Evolutionary conservation across 2,113 vertebrate genomes (phyloP).

Genomic region (Rattus rattus): DNA sequence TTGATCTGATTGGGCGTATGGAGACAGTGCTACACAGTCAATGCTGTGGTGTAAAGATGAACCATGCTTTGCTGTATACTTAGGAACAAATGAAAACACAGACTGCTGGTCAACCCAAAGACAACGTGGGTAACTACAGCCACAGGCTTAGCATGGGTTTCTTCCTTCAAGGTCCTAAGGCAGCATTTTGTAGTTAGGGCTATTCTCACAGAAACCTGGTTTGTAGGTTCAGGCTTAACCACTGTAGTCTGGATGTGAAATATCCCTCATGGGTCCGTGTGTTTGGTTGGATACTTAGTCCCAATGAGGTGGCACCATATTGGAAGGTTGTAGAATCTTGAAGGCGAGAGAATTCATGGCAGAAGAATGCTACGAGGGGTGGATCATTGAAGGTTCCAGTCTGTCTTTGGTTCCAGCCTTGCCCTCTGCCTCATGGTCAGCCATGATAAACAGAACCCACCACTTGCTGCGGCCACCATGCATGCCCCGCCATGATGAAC

Average conservation of each 20-base stretch:
- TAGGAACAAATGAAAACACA: conserved; percentile 5
- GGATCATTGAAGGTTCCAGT: background rate
- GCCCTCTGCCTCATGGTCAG: background rate
- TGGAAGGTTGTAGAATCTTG: background rate
- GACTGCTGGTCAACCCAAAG: background rate
- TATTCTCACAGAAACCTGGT: background rate
- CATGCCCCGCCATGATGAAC: background rate
- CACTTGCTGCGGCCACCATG: too few species aligned
- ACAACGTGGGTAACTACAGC: background rate
- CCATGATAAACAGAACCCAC: background rate
- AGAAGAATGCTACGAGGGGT: background rate
- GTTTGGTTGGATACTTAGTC: background rate
- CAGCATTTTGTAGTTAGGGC: background rate
- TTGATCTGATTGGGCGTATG: background rate
- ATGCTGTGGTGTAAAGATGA: background rate
- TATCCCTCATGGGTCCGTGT: background rate
- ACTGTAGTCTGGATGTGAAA: background rate
- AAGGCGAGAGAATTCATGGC: background rate
- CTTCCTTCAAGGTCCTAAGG: background rate
- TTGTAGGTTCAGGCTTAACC: background rate
- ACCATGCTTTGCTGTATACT: background rate
- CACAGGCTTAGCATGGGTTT: background rate
- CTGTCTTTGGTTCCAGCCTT: background rate
- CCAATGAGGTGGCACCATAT: too few species aligned
- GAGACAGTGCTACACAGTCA: background rate